Percentiles rank a stretch among this genome's conserved stretches.
These are phyloP conservation scores for Zingel zingel DNA, from an alignment of 2,113 vertebrate species.

Conservation along the genomic window DNA sequence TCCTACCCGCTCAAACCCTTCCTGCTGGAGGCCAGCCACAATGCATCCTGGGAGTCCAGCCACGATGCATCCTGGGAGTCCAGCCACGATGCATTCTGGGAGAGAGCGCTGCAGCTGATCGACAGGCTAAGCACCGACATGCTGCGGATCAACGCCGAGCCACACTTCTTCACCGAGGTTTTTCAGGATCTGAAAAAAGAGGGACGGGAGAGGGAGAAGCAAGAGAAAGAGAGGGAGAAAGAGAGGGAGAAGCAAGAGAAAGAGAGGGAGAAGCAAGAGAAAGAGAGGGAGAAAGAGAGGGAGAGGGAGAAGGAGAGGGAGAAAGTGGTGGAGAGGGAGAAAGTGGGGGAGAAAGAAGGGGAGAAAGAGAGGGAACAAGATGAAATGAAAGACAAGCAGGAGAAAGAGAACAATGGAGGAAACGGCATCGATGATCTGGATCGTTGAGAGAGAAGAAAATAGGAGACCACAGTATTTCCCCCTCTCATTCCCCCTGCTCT, in stretches of 20 bases:
- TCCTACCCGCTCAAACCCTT: constrained; percentile 96
- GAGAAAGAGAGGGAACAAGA: constrained; percentile 69
- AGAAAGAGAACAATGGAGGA: constrained; percentile 65
- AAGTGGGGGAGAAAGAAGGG: constrained; percentile 27
- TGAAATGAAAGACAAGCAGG: neutral
- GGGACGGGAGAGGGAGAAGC: constrained; percentile 78
- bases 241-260: constrained; percentile 82
- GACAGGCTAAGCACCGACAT: constrained; percentile 91
- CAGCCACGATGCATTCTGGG: constrained; percentile 85
- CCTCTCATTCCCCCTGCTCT: too few species aligned
- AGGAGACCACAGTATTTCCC: neutral
- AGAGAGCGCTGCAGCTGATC: constrained; percentile 91
- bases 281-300: constrained; percentile 77
- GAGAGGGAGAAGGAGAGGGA: constrained; percentile 64
- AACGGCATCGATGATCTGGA: constrained; percentile 91
- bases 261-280: neutral
- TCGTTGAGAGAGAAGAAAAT: constrained; percentile 79
- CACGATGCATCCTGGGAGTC: constrained; percentile 87
- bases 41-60: too few species aligned
- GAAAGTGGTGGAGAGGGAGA: constrained; percentile 34
- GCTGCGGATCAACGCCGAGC: constrained; percentile 93
- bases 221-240: constrained; percentile 67
- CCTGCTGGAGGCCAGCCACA: constrained; percentile 92
- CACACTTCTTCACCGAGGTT: constrained; percentile 94
- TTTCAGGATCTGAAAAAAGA: constrained; percentile 96